Conservation (phyloP, 2,888 invertebrate species). For the Acanthosoma haemorrhoidale region DNA sequence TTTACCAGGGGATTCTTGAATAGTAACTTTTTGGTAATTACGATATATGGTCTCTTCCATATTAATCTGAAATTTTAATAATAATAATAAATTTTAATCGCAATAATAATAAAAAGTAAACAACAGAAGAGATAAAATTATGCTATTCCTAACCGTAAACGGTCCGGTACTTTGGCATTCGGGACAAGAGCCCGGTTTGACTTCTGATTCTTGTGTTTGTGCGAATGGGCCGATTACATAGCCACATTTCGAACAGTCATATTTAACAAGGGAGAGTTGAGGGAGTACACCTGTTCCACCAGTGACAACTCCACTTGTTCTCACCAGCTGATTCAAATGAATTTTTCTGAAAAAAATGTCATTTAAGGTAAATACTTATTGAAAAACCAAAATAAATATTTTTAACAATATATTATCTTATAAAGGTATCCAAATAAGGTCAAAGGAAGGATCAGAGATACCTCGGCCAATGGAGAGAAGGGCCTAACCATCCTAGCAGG, state of each 20-base stretch:
- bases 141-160: slow-evolving; percentile 64
- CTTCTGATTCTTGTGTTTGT: slow-evolving; percentile 87
- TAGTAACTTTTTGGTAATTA: slow-evolving; percentile 95
- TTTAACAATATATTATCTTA: not conserved
- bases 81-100: slow-evolving; percentile 5
- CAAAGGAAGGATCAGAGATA: too few relatives aligned
- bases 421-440: too few relatives aligned
- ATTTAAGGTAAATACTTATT: too few relatives aligned
- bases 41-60: slow-evolving; percentile 98
- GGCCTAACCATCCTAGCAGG: too few relatives aligned
- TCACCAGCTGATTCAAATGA: slow-evolving; percentile 88
- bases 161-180: slow-evolving; percentile 96
- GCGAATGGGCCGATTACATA: slow-evolving; percentile 93
- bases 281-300: slow-evolving; percentile 93
- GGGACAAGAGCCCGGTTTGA: slow-evolving; percentile 93
- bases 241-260: slow-evolving; percentile 94
- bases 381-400: too few relatives aligned
- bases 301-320: slow-evolving; percentile 91
- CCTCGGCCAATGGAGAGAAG: too few relatives aligned
- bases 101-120: not conserved
- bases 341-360: slow-evolving; percentile 60
- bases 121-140: not conserved
- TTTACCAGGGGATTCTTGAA: slow-evolving; percentile 96
- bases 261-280: slow-evolving; percentile 91
- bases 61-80: slow-evolving; percentile 64